Percentiles rank a stretch among this genome's conserved stretches.
These are phyloP conservation scores for Calonectris borealis DNA, from an alignment of 2,113 vertebrate genomes.

Conservation along the genomic window DNA sequence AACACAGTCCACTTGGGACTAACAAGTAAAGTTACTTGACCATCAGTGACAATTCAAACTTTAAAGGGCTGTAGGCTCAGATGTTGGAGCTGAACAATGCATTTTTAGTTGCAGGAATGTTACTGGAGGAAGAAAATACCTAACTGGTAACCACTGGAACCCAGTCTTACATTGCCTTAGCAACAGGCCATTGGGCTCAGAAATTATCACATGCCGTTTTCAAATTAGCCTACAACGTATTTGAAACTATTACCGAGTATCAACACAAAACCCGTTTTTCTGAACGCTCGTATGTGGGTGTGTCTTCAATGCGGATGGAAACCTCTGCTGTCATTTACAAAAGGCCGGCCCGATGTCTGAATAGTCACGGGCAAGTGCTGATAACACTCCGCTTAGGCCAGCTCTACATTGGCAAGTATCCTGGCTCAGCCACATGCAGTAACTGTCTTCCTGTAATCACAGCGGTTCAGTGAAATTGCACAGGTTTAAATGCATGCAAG, in stretches of 20 bases:
- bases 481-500: not conserved
- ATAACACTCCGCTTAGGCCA: not conserved
- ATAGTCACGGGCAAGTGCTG: no score
- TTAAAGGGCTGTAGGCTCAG: not conserved
- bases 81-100: not conserved
- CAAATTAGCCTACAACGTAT: not conserved
- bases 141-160: not conserved
- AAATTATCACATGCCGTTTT: not conserved
- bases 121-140: not conserved
- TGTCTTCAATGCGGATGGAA: not conserved
- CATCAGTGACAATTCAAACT: not conserved
- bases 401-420: not conserved
- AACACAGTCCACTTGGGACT: not conserved
- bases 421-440: not conserved
- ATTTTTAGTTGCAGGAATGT: not conserved
- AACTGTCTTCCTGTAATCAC: not conserved
- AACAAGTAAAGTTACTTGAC: not conserved
- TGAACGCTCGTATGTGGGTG: fast-evolving
- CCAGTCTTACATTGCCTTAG: not conserved
- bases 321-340: not conserved
- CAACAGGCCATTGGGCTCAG: not conserved
- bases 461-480: not conserved
- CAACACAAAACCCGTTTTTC: not conserved
- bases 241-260: not conserved
- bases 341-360: not conserved